Base-by-base conservation (phyloP, 2,113 vertebrate species). In the Nesogale talazaci region DNA sequence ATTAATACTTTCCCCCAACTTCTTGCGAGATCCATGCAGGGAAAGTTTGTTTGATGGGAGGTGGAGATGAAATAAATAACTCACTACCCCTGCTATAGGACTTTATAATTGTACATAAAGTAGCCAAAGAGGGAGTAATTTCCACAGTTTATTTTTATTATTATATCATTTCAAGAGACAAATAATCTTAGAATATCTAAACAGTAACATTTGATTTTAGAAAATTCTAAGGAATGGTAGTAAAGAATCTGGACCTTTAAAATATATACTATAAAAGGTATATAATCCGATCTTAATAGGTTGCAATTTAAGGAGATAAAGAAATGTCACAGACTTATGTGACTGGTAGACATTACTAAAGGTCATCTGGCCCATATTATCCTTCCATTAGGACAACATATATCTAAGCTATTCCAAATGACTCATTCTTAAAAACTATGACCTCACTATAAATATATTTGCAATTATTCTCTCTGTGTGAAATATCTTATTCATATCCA, bases 371-470 rank as follows among this genome's bases (percentile, higher is more conserved):
- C 34, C 36, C 52, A 89, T 83, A 87, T 76, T 86, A 34, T 88
- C 2, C 6, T 81, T 91, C 75, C 25, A 69, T 96, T 94, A 80
- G 34, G 59, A 91, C 94, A 94, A 87, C 20, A 52, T 87, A 46
- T 7, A 72, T 19, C 31, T 88, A 91, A 89, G 89, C 87, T 38
- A 83, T 95, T 40, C 36, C 19, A 46, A 2, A 75, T 67, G 78
- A 70, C 25, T 79, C 31, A 52, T 61, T 94, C 89, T 56, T 70
- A 29, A 80, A 92, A 79, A 42, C 40, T 91, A 56, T 27, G 9
- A 74, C 20, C 23, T 87, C n/a, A 78, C 17, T 61, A 40, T 90
- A 89, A 40, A 88, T 90, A 88, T 57, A n/a, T 75, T 31, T 67
- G 7, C 29, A 78, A 0, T 1, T 27, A 23, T 22, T 25, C 3